Base-by-base conservation (phyloP, 2,888 invertebrate species). In the Cordilura impudica region DNA sequence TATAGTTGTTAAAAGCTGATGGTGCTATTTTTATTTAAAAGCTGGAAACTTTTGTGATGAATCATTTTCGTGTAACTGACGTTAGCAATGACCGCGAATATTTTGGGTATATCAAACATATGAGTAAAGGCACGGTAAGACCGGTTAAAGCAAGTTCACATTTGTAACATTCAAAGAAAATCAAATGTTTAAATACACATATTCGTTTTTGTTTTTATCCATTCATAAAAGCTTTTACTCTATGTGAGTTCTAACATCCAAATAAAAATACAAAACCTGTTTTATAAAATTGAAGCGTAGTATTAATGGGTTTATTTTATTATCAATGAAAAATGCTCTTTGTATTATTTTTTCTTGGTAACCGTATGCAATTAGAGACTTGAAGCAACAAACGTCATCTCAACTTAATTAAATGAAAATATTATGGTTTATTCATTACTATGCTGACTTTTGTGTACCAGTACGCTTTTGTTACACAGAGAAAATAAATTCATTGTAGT, bases 11-110 rank as follows among this genome's bases (percentile, higher is more conserved):
- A 19, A 26, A 31, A 0, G 26, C 6, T 26, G 4, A 12, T 10
- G 6, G 45, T 67, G 16, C 53, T 67, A 19, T 39, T 12, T 39
- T 21, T 53, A 66, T 26, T 3, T 18, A 58, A 74, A 74, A 74
- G 74, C 74, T 74, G 74, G 74, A 35, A 74, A 67, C 1, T 74
- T 47, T 6, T 4, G 10, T 4, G 14, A 47, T 74, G 74, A 74
- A 67, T 74, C 74, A 74, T 14, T 56, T 47, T 12, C 19, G 1
- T 19, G 21, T 10, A 12, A 10, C 2, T 73, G 73, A 72, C 63
- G 61, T 53, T 53, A 58, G 39, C 39, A 19, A 8, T 54, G n/a
- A 39, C n/a, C 35, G 49, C n/a, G 23, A 14, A 26, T 23, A 3
- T 2, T 4, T 12, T 4, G 12, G 39, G 14, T 23, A 18, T 51